Percentiles rank a stretch among this genome's conserved stretches.
Conservation (phyloP, 2,888 invertebrate species). For the Julus scandinavius region DNA sequence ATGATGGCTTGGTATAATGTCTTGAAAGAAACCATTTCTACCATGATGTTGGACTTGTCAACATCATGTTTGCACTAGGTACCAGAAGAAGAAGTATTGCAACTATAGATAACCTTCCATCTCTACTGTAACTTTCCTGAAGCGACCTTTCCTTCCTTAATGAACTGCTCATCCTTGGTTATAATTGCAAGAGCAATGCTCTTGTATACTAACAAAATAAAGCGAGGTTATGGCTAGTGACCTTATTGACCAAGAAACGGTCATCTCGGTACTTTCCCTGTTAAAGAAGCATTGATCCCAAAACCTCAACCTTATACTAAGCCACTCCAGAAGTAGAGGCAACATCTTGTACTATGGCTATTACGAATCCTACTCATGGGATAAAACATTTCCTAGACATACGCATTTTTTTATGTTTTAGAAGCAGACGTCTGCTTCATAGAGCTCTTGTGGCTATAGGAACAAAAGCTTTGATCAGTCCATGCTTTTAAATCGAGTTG, state of each 20-base stretch:
- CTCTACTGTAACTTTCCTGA: not conserved
- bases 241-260: conserved; percentile 26
- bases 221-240: not conserved
- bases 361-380: not conserved
- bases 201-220: not conserved
- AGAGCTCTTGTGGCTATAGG: not conserved
- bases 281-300: conserved; percentile 5
- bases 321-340: not conserved
- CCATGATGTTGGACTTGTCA: too few relatives aligned
- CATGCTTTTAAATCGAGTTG: not conserved
- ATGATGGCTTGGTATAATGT: too few relatives aligned
- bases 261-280: not conserved
- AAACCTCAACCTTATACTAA: not conserved
- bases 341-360: not conserved
- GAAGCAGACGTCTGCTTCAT: not conserved
- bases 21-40: too few relatives aligned
- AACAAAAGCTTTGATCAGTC: not conserved
- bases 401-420: not conserved
- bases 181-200: not conserved
- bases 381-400: too few relatives aligned
- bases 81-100: too few relatives aligned
- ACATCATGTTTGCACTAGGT: too few relatives aligned
- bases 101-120: too few relatives aligned
- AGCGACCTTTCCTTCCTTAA: conserved; percentile 8
- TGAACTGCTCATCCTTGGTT: not conserved